A percentile compares a stretch with the other conserved stretches of the same genome.
These are phyloP conservation scores for Tautogolabrus adspersus DNA, from an alignment of 2,113 vertebrate species.

Conservation along the genomic window DNA sequence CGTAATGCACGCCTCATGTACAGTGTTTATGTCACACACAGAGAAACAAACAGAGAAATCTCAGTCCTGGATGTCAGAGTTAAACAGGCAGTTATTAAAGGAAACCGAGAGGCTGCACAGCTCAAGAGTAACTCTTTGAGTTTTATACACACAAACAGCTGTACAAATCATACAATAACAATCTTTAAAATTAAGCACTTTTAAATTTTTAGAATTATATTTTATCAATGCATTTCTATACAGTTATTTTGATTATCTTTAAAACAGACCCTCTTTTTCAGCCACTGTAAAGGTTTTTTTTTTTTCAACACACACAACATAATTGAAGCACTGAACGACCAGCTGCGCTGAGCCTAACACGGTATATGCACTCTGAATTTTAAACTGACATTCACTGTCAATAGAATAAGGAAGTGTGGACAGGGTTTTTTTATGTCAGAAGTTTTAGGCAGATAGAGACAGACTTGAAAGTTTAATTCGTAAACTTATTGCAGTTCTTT, in stretches of 20 bases:
- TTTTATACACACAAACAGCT: slow-evolving; percentile 69
- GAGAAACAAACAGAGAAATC: slow-evolving; percentile 63
- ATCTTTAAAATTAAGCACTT: slow-evolving; percentile 68
- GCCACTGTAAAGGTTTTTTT: slow-evolving; percentile 38
- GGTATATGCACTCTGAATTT: slow-evolving; percentile 41
- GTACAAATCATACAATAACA: slow-evolving; percentile 79
- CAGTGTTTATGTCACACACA: slow-evolving; percentile 67
- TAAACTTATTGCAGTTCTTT: slow-evolving; percentile 72
- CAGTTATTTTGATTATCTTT: slow-evolving; percentile 61
- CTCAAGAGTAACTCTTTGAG: slow-evolving; percentile 45
- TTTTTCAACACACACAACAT: slow-evolving; percentile 46
- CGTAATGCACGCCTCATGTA: slow-evolving; percentile 49
- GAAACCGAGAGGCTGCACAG: slow-evolving; percentile 58
- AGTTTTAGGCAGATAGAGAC: slow-evolving; percentile 17
- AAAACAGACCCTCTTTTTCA: slow-evolving; percentile 44
- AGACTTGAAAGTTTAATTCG: slow-evolving; percentile 9
- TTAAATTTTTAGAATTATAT: slow-evolving; percentile 55
- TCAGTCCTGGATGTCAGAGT: slow-evolving; percentile 52
- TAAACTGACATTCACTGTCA: slow-evolving; percentile 63
- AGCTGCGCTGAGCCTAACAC: slow-evolving; percentile 42
- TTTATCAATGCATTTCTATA: slow-evolving; percentile 71
- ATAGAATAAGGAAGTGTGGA: slow-evolving; percentile 33
- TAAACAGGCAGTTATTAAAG: slow-evolving; percentile 52
- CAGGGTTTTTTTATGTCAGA: slow-evolving; percentile 4
- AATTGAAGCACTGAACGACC: slow-evolving; percentile 45